Conservation (phyloP, 2,888 invertebrate species). For the Caenorhabditis sp. region DNA sequence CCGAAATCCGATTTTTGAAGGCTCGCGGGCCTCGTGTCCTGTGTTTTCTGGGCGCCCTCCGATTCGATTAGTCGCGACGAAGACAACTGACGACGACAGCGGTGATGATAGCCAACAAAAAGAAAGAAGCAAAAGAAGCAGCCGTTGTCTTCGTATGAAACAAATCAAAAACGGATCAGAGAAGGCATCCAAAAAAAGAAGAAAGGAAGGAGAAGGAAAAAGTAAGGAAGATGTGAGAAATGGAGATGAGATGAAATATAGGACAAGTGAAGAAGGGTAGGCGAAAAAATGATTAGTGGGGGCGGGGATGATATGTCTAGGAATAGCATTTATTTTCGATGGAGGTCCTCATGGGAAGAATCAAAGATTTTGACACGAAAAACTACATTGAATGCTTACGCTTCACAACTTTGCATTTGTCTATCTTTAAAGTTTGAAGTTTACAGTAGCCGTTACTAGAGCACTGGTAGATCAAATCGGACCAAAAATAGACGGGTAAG, state of each 20-base stretch:
- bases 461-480: no score
- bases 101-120: background rate
- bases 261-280: background rate
- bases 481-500: no score
- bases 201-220: constrained; percentile 15
- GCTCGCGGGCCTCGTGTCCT: constrained; percentile 13
- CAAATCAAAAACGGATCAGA: constrained; percentile 46
- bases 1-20: constrained; percentile 42
- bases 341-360: no score
- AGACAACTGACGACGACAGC: background rate
- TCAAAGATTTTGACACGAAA: no score
- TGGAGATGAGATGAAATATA: constrained; percentile 3
- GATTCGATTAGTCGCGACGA: constrained; percentile 32
- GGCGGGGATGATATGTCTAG: background rate
- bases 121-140: constrained; percentile 6
- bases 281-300: background rate
- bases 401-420: no score
- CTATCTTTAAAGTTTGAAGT: no score
- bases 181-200: no score
- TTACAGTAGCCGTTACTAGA: no score
- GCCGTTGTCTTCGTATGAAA: constrained; percentile 23
- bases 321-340: background rate
- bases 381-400: no score
- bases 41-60: constrained; percentile 9
- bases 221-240: constrained; percentile 17